phyloP scores from a whole-genome alignment of 2,888 invertebrate species.

The Pammene aurita region DNA sequence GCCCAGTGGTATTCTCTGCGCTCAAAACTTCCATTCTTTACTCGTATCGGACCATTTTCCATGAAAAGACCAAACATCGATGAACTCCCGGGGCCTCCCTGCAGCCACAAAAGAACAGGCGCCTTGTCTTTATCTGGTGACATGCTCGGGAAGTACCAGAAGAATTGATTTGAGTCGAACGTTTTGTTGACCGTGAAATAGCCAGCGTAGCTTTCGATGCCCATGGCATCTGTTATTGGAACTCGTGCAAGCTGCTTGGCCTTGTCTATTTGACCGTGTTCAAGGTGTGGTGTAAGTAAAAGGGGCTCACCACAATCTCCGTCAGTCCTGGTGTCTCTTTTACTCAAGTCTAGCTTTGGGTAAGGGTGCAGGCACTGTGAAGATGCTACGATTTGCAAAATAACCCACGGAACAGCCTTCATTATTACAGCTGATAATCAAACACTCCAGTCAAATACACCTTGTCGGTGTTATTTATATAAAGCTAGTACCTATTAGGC shows the following conservation, averaged over 20 bases:
- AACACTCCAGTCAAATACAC: neutral
- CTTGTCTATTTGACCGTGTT: constrained; percentile 86
- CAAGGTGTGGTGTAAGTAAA: constrained; percentile 89
- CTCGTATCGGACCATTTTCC: constrained; percentile 89
- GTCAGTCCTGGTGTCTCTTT: constrained; percentile 36
- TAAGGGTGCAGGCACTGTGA: neutral
- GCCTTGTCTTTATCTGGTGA: constrained; percentile 76
- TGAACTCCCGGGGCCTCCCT: constrained; percentile 92
- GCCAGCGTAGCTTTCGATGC: constrained; percentile 88
- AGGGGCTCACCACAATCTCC: constrained; percentile 84
- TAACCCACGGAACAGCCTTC: constrained; percentile 11
- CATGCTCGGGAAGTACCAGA: constrained; percentile 95
- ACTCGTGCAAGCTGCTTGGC: constrained; percentile 84
- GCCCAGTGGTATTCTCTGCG: constrained; percentile 91
- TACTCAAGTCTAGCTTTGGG: neutral
- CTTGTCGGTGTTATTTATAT: constrained; percentile 1
- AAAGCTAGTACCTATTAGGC: neutral
- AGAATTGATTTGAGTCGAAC: constrained; percentile 92
- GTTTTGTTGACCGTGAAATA: constrained; percentile 92
- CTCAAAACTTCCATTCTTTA: constrained; percentile 68
- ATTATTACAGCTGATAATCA: neutral
- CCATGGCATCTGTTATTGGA: constrained; percentile 82
- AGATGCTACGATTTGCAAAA: constrained; percentile 1
- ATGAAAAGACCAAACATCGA: constrained; percentile 91
- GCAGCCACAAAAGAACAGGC: constrained; percentile 92